Evolutionary conservation across 2,113 vertebrate species (phyloP).

Genomic region (Pelecanoides urinatrix): DNA sequence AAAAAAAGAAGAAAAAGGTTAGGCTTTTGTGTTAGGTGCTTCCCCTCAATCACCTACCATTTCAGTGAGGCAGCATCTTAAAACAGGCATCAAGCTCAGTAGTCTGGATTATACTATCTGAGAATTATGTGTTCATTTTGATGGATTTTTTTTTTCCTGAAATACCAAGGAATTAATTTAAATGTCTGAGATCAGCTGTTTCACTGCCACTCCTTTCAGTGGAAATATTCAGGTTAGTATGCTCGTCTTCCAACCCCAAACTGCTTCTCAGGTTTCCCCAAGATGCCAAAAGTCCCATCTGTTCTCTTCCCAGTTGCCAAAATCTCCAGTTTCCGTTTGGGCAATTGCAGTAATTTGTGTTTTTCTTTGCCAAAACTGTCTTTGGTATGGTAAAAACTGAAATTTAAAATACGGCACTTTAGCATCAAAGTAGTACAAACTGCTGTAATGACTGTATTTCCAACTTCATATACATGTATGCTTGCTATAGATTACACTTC

Average conservation of each 20-base stretch:
- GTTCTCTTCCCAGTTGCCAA: constrained; percentile 14
- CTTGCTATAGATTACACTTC: background rate
- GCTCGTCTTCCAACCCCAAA: background rate
- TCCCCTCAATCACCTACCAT: background rate
- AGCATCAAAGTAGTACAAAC: background rate
- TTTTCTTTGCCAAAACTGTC: background rate
- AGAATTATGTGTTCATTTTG: background rate
- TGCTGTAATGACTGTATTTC: background rate
- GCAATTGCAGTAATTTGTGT: background rate
- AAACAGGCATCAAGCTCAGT: background rate
- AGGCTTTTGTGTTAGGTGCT: background rate
- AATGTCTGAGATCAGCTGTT: background rate
- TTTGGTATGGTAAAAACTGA: background rate
- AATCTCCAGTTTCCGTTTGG: background rate
- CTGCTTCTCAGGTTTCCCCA: background rate
- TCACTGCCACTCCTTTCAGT: background rate
- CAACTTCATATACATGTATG: background rate
- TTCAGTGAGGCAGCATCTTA: background rate
- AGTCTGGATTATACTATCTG: background rate
- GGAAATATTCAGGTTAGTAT: background rate
- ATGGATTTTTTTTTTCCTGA: background rate
- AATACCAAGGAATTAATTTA: background rate
- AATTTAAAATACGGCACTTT: background rate
- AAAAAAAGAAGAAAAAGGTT: background rate
- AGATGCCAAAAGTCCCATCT: constrained; percentile 49